Base-by-base conservation (phyloP, 2,888 invertebrate genomes). In the Camponotus fellah region DNA sequence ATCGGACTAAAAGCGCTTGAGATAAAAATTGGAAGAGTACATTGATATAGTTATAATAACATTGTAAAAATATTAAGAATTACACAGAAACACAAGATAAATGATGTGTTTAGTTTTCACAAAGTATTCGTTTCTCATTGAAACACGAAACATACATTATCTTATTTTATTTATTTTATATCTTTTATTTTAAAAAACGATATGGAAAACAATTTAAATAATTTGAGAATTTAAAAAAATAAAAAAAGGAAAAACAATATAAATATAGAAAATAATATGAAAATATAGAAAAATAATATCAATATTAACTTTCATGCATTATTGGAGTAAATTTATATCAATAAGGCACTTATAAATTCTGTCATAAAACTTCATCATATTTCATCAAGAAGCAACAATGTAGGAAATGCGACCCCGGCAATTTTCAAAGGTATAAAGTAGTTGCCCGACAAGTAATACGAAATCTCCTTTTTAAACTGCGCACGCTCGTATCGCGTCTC, bases 1-100 rank as follows among this genome's bases (percentile, higher is more conserved):
- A 79, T 79, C 71, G 56, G 12, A 46, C 46, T 71, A 71, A 79
- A 60, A 65, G 65, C 3, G 32, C 10, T 6, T 2, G 14, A 69
- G 21, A 60, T 58, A 9, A 49, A 56, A 56, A 77, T 65, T 26
- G 6, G 21, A 72, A 40, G 58, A 21, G 21, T 10, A 12, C 12
- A 12, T 58, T 12, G 12, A 60, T 32, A 60, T 32, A 26, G 4
- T 60, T 32, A 14, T 60, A 26, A 62, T 46, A 14, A n/a, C 1
- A 43, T 21, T 14, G 8, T 53, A 53, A 53, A 53, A 64, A 46
- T 17, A 74, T 43, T 74, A 43, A 1, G 56, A 40, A 56, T 53
- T 37, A 37, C 5, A 34, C 26, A 37, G 6, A 53, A 53, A 37
- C 40, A 37, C 5, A 21, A 8, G 2, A 68, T 32, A 32, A 12